Percentiles rank a stretch among this genome's conserved stretches.
Conservation (phyloP, 2,797 vertebrate genomes). For the Crenichthys baileyi region DNA sequence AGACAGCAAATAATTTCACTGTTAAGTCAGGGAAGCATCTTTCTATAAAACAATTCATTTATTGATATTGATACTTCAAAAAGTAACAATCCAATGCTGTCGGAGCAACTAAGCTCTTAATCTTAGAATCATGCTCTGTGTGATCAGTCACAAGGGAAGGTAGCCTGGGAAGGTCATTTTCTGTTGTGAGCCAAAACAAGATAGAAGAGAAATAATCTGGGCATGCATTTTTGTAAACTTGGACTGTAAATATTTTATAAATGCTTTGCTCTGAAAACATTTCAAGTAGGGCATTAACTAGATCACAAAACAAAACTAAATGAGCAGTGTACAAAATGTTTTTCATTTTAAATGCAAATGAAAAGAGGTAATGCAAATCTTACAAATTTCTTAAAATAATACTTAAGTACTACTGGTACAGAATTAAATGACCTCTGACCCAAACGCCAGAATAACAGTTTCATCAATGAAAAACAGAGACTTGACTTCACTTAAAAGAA, state of each 20-base stretch:
- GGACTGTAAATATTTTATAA: slow-evolving; percentile 27
- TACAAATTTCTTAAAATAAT: not conserved
- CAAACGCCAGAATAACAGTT: not conserved
- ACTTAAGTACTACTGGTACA: not conserved
- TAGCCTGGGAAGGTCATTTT: slow-evolving; percentile 47
- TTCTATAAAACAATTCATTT: slow-evolving; percentile 24
- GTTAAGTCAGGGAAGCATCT: not conserved
- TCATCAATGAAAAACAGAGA: slow-evolving; percentile 23
- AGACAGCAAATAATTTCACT: slow-evolving; percentile 14
- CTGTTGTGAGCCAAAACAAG: slow-evolving; percentile 38
- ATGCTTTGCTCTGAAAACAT: slow-evolving; percentile 6
- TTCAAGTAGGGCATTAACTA: not conserved
- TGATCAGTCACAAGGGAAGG: slow-evolving; percentile 44
- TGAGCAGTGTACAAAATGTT: not conserved
- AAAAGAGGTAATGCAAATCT: not conserved
- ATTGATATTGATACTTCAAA: slow-evolving; percentile 24
- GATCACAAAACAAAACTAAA: not conserved
- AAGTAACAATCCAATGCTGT: slow-evolving; percentile 26
- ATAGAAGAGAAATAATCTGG: not conserved
- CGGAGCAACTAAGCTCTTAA: slow-evolving; percentile 32
- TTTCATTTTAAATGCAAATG: slow-evolving; percentile 1
- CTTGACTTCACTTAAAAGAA: slow-evolving; percentile 22
- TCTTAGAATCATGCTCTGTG: slow-evolving; percentile 35
- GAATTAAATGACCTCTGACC: slow-evolving; percentile 11
- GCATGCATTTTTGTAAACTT: slow-evolving; percentile 31